Evolutionary conservation across 2,113 vertebrate species (phyloP), one percentile per base, ranked within the genome.

Genomic region (Gasterosteus nipponicus): DNA sequence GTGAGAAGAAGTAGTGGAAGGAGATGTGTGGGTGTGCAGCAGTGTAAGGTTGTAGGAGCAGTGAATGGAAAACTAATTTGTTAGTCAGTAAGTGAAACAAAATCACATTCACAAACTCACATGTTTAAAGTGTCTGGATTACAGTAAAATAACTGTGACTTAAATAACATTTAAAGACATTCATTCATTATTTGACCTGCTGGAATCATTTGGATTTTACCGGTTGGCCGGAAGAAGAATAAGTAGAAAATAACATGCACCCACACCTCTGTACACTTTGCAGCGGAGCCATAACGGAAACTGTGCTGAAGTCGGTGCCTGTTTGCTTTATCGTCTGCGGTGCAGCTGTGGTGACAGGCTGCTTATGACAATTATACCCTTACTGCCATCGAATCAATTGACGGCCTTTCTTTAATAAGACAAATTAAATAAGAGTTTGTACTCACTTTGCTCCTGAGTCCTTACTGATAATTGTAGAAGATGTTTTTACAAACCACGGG

Each of bases 281-380:
- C 81, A 74, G 33, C 26, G 2, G 6, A 53, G 75, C 58, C 60
- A 33, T 72, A 54, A 57, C n/a, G 29, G 42, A 22, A n/a, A 31
- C 69, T 65, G 59, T 33, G 67, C 44, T 87, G 69, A 77, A 74
- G 78, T 70, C 61, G 9, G 56, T 80, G 80, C 69, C 83, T 89
- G 69, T 85, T 90, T 76, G 85, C 70, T 78, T 61, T 83, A 83
- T 69, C 26, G 16, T 69, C 69, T 84, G 84, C 33, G 77, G 87
- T 81, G 51, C 58, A 80, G 70, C 77, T 90, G 88, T 54, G 91
- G 91, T 87, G 56, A 81, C 68, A 82, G 81, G 84, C 77, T 77
- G 77, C 85, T 84, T 77, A 81, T 67, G 81, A 81, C 87, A 87
- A 92, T 91, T 89, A 91, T 73, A 89, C 75, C 87, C 79, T 82